Evolutionary conservation across 1,140 invertebrate genomes (phyloP), one percentile per base, ranked within the genome.

Genomic region (Leucophenga varia): DNA sequence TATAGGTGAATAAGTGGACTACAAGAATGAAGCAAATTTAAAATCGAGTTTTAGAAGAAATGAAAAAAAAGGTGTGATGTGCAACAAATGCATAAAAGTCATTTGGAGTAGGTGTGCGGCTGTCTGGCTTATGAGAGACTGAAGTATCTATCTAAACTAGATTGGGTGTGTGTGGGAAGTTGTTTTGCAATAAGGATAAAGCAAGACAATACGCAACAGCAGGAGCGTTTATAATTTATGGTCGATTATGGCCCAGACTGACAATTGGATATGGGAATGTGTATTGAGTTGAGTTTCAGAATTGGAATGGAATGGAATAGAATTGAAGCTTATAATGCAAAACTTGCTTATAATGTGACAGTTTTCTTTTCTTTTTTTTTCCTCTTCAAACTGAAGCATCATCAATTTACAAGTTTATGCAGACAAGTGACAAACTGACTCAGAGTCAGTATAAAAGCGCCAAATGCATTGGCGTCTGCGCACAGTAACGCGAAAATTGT

Each of bases 91-190:
- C n/a, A n/a, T n/a, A n/a, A n/a, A n/a, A n/a, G n/a, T n/a, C 30
- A 14, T n/a, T 12, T 20, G 30, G 32, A 49, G 31, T n/a, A 43
- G 40, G 37, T 46, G 32, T 25, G 57, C 56, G 59, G 48, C 18
- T 31, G 49, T 37, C 46, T 16, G 20, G 36, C n/a, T n/a, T n/a
- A n/a, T n/a, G n/a, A 31, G 28, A 44, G 40, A 16, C 39, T 49
- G 47, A 28, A 34, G n/a, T n/a, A n/a, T n/a, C n/a, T n/a, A n/a
- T n/a, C 31, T 9, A 13, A 34, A 30, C 14, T 28, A 36, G 54
- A 17, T 37, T 63, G 59, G 59, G 64, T 52, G 64, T 68, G 64
- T 68, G 64, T 68, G 64, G 64, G 64, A 68, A 68, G 64, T 17
- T 28, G 18, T 3, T 28, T n/a, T n/a, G n/a, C n/a, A n/a, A n/a